Conservation (phyloP, 2,113 vertebrate species). For the Protobothrops mucrosquamatus region DNA sequence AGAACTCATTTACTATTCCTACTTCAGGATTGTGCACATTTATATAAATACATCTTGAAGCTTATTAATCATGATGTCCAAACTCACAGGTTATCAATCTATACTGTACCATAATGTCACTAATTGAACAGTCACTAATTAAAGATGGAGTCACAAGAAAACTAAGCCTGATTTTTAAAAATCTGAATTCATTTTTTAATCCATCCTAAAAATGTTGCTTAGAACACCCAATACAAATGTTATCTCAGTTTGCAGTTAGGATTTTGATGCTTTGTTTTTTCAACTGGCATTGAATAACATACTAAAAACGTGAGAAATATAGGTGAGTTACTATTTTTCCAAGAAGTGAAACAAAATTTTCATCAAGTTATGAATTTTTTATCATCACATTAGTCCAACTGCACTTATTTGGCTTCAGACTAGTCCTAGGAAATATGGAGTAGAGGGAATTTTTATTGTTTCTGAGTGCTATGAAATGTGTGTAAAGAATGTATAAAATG, state of each 20-base stretch:
- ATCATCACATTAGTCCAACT: conserved; percentile 55
- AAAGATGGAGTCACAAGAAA: background rate
- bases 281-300: background rate
- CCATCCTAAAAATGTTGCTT: background rate
- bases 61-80: background rate
- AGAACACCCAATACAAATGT: background rate
- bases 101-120: background rate
- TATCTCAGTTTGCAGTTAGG: background rate
- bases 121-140: background rate
- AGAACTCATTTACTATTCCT: background rate
- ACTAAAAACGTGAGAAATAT: background rate
- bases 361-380: conserved; percentile 61
- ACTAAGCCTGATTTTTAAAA: background rate
- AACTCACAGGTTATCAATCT: background rate
- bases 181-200: background rate
- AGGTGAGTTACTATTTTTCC: conserved; percentile 47
- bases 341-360: conserved; percentile 40
- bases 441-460: conserved; percentile 48
- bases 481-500: conserved; percentile 18
- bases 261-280: background rate
- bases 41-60: background rate
- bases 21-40: background rate
- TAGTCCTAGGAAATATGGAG: conserved; percentile 36
- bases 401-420: conserved; percentile 40
- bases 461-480: conserved; percentile 34